Evolutionary conservation across 2,888 invertebrate genomes (phyloP).

Genomic region (Pimpla rufipes): DNA sequence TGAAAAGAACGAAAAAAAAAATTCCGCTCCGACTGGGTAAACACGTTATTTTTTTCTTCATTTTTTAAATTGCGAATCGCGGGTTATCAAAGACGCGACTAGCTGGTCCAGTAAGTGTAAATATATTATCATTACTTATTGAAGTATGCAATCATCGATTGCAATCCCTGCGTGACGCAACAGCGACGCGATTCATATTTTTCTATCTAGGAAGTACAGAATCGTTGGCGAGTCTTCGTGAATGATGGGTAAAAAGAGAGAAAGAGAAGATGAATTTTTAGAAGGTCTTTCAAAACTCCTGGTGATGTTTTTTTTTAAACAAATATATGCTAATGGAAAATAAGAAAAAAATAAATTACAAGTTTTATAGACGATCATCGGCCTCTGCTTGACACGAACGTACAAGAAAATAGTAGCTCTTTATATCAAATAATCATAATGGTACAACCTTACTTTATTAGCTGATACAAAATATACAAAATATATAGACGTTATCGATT

Average conservation of each 20-base stretch:
- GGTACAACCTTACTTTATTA: background rate
- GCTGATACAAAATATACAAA: slow-evolving; percentile 40
- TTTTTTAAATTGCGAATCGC: slow-evolving; percentile 20
- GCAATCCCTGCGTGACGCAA: slow-evolving; percentile 41
- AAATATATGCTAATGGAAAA: slow-evolving; percentile 8
- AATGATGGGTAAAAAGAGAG: slow-evolving; percentile 23
- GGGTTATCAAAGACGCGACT: slow-evolving; percentile 11
- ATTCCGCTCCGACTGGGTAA: slow-evolving; percentile 5
- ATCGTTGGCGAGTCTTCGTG: slow-evolving; percentile 35
- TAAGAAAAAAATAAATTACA: background rate
- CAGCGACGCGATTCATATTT: slow-evolving; percentile 63
- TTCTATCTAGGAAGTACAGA: slow-evolving; percentile 60
- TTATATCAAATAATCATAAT: slow-evolving; percentile 5
- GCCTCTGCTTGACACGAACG: slow-evolving; percentile 62
- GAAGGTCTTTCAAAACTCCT: slow-evolving; percentile 9
- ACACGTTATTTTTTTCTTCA: slow-evolving; percentile 3
- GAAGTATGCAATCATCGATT: slow-evolving; percentile 23
- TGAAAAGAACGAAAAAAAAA: background rate
- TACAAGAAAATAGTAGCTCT: slow-evolving; percentile 56
- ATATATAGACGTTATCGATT: slow-evolving; percentile 34
- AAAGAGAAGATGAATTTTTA: slow-evolving; percentile 14
- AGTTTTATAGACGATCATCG: slow-evolving; percentile 53
- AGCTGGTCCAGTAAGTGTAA: slow-evolving; percentile 65
- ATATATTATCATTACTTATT: slow-evolving; percentile 58
- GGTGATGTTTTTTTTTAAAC: slow-evolving; percentile 38